Base-by-base conservation (phyloP, 2,113 vertebrate species). In the Macquaria australasica region DNA sequence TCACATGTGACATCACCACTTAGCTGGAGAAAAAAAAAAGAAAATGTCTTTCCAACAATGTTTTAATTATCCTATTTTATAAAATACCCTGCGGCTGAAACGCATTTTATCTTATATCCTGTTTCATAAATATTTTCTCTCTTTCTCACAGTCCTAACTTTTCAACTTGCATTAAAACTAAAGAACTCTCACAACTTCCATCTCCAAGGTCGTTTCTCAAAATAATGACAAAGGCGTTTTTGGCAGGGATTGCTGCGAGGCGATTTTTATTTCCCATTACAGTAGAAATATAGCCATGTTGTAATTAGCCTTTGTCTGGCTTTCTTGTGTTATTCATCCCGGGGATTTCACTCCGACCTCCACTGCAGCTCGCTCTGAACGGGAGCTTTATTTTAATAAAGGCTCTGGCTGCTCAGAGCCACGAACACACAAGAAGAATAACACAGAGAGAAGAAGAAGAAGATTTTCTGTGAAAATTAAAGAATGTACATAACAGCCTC, bases 231-330 rank as follows among this genome's bases (percentile, higher is more conserved):
- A 5, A 78, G 78, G 56, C 10, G n/a, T 81, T 70, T 86, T 86
- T 82, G 6, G 1, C 78, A 21, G 21, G 48, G 67, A 67, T 81
- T 10, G 77, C 89, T 69, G 55, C 37, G 8, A 68, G 85, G 81
- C 31, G 15, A 0, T 67, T 91, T 89, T 90, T 89, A 82, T 86
- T 85, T 88, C 89, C 86, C 83, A 86, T 91, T 89, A 60, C 43
- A 76, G 82, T 58, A 91, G 90, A 91, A 88, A 64, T 82, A 88
- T 91, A 58, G 73, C 56, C 62, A 16, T 62, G 79, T 80, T 80
- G 74, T 90, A 81, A 92, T 93, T 79, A 88, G 82, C 84, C 90
- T 93, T 91, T 90, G 91, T 93, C 90, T 91, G 77, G 70, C 70
- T 81, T 59, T 25, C 69, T 20, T 14, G 45, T 81, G 73, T 81